These are phyloP conservation scores for Phalera bucephala DNA, from an alignment of 2,888 invertebrate genomes.

Conservation along the genomic window DNA sequence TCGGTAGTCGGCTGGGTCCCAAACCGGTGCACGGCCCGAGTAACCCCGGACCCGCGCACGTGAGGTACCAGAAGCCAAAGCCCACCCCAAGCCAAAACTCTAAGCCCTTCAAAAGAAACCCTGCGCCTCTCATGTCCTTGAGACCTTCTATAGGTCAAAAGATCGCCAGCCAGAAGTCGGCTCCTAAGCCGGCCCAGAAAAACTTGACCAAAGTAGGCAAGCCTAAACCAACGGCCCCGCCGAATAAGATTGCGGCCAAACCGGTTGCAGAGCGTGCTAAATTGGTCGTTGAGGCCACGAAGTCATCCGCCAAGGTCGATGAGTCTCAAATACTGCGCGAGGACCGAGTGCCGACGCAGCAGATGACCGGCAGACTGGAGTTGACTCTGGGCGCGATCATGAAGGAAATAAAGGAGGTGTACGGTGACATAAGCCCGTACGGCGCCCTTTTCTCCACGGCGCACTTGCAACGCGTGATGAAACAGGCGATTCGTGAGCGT, in stretches of 20 bases:
- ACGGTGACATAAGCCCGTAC: conserved; percentile 13
- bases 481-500: conserved; percentile 58
- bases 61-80: conserved; percentile 12
- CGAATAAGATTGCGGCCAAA: conserved; percentile 33
- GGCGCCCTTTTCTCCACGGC: conserved; percentile 16
- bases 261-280: conserved; percentile 30
- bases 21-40: conserved; percentile 14
- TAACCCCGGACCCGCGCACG: conserved; percentile 12
- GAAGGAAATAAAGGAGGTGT: conserved; percentile 46
- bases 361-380: conserved; percentile 62
- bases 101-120: conserved; percentile 4
- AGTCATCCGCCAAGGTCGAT: conserved; percentile 6
- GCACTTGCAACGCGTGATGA: conserved; percentile 42
- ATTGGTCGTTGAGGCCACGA: conserved; percentile 24
- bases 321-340: conserved; percentile 32
- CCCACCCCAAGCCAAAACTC: conserved; percentile 8
- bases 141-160: conserved; percentile 24
- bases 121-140: conserved; percentile 16
- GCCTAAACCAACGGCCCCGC: conserved; percentile 27
- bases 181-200: conserved; percentile 18
- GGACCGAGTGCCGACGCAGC: conserved; percentile 41
- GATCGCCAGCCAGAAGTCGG: conserved; percentile 18
- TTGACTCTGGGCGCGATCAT: conserved; percentile 58
- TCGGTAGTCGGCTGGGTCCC: conserved; percentile 15
- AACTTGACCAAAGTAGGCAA: conserved; percentile 46